A percentile compares a stretch with the other conserved stretches of the same genome.
Conservation (phyloP, 2,888 invertebrate genomes). For the Orthosia gracilis region DNA sequence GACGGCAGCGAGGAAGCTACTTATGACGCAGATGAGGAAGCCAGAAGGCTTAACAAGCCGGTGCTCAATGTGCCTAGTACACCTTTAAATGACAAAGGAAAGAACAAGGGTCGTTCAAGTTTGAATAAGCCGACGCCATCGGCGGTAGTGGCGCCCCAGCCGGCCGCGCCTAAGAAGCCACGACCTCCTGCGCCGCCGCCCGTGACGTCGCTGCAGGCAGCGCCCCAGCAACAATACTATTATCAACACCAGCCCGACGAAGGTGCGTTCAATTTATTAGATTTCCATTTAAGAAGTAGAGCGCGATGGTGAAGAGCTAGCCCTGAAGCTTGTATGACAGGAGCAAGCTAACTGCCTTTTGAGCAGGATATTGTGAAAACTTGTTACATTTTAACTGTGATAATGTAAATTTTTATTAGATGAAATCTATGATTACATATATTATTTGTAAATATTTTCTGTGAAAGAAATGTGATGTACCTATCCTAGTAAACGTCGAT, state of each 20-base stretch:
- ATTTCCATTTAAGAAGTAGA: constrained; percentile 91
- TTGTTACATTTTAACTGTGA: constrained; percentile 91
- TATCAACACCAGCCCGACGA: constrained; percentile 91
- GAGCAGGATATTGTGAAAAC: constrained; percentile 88
- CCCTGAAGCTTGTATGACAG: constrained; percentile 92
- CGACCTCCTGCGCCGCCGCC: constrained; percentile 86
- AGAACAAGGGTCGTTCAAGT: constrained; percentile 82
- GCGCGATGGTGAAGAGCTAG: constrained; percentile 92
- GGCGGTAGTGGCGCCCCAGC: constrained; percentile 87
- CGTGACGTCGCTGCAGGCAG: constrained; percentile 85
- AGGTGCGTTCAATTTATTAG: constrained; percentile 92
- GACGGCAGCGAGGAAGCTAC: constrained; percentile 93
- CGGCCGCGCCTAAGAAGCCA: constrained; percentile 88
- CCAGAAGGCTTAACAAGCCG: constrained; percentile 87
- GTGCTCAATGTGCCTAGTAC: constrained; percentile 90
- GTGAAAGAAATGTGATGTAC: constrained; percentile 86
- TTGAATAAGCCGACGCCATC: constrained; percentile 82
- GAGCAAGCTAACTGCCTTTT: constrained; percentile 89
- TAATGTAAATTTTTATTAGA: constrained; percentile 90
- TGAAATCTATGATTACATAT: constrained; percentile 87
- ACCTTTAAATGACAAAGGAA: constrained; percentile 87
- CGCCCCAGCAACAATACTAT: constrained; percentile 90
- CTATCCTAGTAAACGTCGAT: constrained; percentile 84
- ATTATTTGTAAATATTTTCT: constrained; percentile 87
- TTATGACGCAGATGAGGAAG: constrained; percentile 91